A percentile compares a stretch with the other conserved stretches of the same genome.
phyloP scores from a whole-genome alignment of 2,797 vertebrate species.

The Gorsachius magnificus region DNA sequence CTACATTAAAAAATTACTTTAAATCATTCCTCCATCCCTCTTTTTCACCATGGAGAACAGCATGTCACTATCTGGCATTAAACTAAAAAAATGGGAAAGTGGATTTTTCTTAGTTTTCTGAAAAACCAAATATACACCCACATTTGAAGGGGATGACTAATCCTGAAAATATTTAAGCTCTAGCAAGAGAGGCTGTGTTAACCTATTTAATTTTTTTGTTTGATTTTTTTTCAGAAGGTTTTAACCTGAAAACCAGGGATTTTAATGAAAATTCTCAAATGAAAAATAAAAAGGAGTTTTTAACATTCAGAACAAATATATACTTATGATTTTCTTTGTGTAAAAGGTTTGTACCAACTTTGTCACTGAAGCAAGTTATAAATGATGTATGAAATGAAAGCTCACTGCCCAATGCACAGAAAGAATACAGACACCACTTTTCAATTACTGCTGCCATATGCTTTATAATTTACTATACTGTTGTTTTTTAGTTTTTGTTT shows the following conservation, averaged over 20 bases:
- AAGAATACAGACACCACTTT: background rate
- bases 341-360: background rate
- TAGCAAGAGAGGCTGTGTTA: background rate
- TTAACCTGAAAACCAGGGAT: background rate
- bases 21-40: background rate
- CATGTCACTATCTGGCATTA: background rate
- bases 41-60: background rate
- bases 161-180: background rate
- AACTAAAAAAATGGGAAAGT: background rate
- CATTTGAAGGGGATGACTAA: background rate
- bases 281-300: background rate
- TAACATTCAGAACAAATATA: background rate
- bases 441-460: background rate
- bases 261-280: background rate
- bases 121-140: background rate
- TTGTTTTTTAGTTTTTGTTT: background rate
- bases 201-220: background rate
- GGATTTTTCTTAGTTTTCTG: background rate
- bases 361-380: background rate
- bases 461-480: background rate
- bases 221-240: background rate
- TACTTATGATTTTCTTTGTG: background rate
- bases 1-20: background rate
- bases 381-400: conserved; percentile 33
- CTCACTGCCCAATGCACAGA: background rate